Evolutionary conservation across 2,888 invertebrate genomes (phyloP).

Genomic region (Rhagonycha fulva): DNA sequence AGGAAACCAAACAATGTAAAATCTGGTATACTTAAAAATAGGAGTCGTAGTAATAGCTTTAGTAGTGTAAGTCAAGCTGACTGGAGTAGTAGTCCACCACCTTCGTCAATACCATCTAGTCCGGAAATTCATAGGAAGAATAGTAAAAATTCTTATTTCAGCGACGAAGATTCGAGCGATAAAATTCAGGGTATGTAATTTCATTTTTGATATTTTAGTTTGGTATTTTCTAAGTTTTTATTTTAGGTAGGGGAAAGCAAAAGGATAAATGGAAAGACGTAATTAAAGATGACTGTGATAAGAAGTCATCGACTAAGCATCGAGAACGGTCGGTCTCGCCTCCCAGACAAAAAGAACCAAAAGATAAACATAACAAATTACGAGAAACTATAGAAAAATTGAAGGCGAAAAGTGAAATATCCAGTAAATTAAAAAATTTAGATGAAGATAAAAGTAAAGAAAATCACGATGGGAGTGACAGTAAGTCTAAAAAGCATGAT

Average conservation of each 20-base stretch:
- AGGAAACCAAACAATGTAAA: conserved; percentile 35
- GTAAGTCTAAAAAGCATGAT: conserved; percentile 31
- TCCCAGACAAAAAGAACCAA: conserved; percentile 35
- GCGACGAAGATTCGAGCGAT: conserved; percentile 36
- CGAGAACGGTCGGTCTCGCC: conserved; percentile 13
- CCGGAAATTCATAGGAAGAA: conserved; percentile 44
- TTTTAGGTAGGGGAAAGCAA: conserved; percentile 41
- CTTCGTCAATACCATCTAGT: conserved; percentile 49
- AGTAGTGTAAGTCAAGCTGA: conserved; percentile 37
- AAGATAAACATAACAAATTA: conserved; percentile 54
- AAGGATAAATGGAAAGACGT: conserved; percentile 43
- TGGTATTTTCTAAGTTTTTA: neutral
- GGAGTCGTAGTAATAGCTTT: conserved; percentile 41
- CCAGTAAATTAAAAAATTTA: conserved; percentile 50
- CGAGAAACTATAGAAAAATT: conserved; percentile 65
- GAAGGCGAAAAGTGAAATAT: conserved; percentile 66
- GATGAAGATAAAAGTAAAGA: conserved; percentile 47
- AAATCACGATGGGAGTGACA: conserved; percentile 32
- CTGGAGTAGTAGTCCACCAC: conserved; percentile 50
- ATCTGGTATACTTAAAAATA: conserved; percentile 37
- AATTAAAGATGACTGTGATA: conserved; percentile 37
- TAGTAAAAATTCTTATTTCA: conserved; percentile 29
- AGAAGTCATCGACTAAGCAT: conserved; percentile 3
- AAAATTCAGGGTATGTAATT: conserved; percentile 33
- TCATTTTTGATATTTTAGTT: neutral